Percentiles rank a stretch among this genome's conserved stretches.
Conservation (phyloP, 2,888 invertebrate genomes). For the Volucella zonaria region DNA sequence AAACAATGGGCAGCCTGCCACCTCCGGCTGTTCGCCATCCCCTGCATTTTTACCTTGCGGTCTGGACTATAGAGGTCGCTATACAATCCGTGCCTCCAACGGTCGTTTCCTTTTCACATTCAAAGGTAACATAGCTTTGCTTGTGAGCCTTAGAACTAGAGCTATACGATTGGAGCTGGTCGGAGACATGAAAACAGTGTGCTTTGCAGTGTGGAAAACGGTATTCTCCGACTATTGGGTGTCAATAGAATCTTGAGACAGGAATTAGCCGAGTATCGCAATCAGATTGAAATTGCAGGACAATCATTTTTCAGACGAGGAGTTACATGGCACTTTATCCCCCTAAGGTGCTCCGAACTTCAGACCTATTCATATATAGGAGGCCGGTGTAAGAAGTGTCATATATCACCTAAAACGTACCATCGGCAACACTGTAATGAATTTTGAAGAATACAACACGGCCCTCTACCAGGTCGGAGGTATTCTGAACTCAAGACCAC, state of each 20-base stretch:
- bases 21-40: no score
- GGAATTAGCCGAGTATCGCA: neutral
- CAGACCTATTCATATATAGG: neutral
- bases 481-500: conserved; percentile 7
- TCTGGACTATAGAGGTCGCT: conserved; percentile 33
- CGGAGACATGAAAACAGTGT: conserved; percentile 51
- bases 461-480: conserved; percentile 17
- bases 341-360: conserved; percentile 15
- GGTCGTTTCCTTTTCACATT: conserved; percentile 40
- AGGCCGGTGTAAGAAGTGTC: conserved; percentile 19
- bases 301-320: conserved; percentile 2
- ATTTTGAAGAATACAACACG: conserved; percentile 19
- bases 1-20: no score
- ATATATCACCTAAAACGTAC: conserved; percentile 13
- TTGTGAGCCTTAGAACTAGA: conserved; percentile 53
- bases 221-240: conserved; percentile 34
- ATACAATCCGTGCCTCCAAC: conserved; percentile 49
- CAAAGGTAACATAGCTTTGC: no score
- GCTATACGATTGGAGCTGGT: no score
- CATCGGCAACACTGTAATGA: conserved; percentile 1
- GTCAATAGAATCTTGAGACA: neutral
- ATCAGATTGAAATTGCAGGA: conserved; percentile 2
- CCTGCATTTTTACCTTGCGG: neutral
- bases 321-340: conserved; percentile 14
- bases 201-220: no score